Conservation (phyloP, 2,797 vertebrate genomes). For the Eurystomus glaucurus region DNA sequence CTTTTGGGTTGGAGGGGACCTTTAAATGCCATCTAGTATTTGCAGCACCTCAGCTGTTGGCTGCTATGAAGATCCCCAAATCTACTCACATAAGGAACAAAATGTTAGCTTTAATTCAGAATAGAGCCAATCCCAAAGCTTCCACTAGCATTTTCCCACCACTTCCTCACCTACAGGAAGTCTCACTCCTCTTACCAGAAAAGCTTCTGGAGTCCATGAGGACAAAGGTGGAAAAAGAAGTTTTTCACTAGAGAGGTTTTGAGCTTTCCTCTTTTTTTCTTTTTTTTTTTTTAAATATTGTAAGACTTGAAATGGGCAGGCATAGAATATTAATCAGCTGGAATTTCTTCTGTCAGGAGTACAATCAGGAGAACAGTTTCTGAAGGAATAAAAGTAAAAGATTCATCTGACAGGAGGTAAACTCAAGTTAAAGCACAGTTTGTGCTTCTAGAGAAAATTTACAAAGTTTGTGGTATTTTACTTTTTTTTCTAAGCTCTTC, state of each 20-base stretch:
- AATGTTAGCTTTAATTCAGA: background rate
- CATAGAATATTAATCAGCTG: background rate
- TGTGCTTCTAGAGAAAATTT: background rate
- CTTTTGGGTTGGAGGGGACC: background rate
- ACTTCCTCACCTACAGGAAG: background rate
- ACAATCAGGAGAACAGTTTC: background rate
- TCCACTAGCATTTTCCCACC: background rate
- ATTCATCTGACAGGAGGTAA: background rate
- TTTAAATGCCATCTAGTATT: background rate
- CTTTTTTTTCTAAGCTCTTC: background rate
- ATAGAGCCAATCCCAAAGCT: background rate
- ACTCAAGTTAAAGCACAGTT: background rate
- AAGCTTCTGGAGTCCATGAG: background rate
- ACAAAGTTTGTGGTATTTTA: background rate
- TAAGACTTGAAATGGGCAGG: background rate
- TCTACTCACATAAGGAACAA: background rate
- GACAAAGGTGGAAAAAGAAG: background rate
- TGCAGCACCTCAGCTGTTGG: background rate
- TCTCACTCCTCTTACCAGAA: background rate
- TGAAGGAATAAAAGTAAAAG: background rate
- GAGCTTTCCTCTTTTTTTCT: background rate
- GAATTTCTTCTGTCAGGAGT: background rate
- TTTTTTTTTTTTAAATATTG: background rate
- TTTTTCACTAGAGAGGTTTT: background rate
- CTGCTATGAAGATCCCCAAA: background rate